Evolutionary conservation across 1,140 invertebrate species (phyloP), one percentile per base, ranked within the genome.

Genomic region (Sesamia nonagrioides): DNA sequence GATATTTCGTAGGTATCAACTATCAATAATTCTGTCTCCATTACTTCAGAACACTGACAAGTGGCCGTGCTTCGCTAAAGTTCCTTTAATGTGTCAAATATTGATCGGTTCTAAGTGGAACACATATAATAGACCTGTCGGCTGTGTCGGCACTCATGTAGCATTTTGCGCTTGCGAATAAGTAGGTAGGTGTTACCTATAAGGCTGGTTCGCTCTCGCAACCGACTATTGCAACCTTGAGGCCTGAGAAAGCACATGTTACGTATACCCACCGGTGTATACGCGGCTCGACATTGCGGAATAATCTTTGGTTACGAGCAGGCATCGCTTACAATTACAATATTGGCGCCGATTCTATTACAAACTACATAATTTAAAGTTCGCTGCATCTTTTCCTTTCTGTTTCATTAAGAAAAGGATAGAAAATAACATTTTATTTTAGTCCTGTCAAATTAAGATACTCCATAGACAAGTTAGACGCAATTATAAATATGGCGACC

Each of bases 241-340:
- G 71, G 61, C 66, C 76, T 81, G 82, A 86, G 85, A 86, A 86
- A 86, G 85, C 69, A 81, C 58, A 81, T 66, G 81, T 86, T 84
- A 82, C 83, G 83, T 82, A 78, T 35, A 75, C 48, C 45, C 69
- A 15, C 54, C 40, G 71, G 69, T 60, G 68, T 61, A 50, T 79
- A 74, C 79, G 76, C 76, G 78, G 9, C 60, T 63, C 71, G 60
- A 75, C 61, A 77, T 60, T 75, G 76, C 75, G 50, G 83, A 82
- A 78, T 79, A 77, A 80, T 84, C 81, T 82, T 73, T 58, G 61
- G 56, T 79, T 81, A 83, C 78, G 76, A 80, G 54, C 73, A 73
- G 77, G 71, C 78, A 66, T 73, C 77, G 56, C 56, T 77, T 40
- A 76, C 75, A 80, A 80, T 84, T 84, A 84, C 80, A 75, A 80